phyloP scores from a whole-genome alignment of 2,113 vertebrate species.

The Danio rerio region GRCz12tu NC_133184.1:21788501-21789000 shows the following conservation, averaged over 20 bases:
- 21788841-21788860: too few relatives aligned
- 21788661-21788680: conserved; percentile 45
- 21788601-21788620: too few relatives aligned
- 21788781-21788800: conserved; percentile 17
- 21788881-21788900: conserved; percentile 40
- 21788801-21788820: conserved; percentile 12
- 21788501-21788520: too few relatives aligned
- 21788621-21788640: conserved; percentile 58
- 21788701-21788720: conserved; percentile 61
- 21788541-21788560: too few relatives aligned
- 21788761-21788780: conserved; percentile 27
- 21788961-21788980: conserved; percentile 29
- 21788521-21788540: too few relatives aligned
- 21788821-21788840: too few relatives aligned
- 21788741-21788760: conserved; percentile 65
- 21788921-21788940: conserved; percentile 33
- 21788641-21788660: conserved; percentile 51
- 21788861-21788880: too few relatives aligned
- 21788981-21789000: conserved; percentile 41
- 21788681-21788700: conserved; percentile 59
- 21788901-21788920: conserved; percentile 33
- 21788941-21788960: conserved; percentile 23
- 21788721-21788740: conserved; percentile 70
- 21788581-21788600: too few relatives aligned
- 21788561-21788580: too few relatives aligned